Evolutionary conservation across 1,140 invertebrate genomes (phyloP).

Genomic region (Trachelipus rathkii): DNA sequence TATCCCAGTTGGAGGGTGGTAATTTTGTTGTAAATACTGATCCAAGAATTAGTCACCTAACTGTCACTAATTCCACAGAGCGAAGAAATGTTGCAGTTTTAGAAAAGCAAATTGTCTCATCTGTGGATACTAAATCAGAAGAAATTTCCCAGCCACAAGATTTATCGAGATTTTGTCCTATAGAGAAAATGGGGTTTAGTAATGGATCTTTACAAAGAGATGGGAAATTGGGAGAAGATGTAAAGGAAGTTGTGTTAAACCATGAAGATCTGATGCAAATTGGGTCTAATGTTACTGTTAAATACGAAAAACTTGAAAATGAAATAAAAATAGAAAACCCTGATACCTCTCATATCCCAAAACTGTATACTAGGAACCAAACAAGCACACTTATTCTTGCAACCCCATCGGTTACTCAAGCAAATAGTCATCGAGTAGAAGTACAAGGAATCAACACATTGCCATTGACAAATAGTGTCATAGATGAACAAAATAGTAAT

Average conservation of each 20-base stretch:
- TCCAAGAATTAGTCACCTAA: background rate
- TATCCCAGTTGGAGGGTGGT: background rate
- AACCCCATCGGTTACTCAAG: background rate
- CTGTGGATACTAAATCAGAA: constrained; percentile 56
- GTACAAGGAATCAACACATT: background rate
- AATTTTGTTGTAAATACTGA: background rate
- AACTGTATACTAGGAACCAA: background rate
- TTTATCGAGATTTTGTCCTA: constrained; percentile 36
- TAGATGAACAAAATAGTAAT: background rate
- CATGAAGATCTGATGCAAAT: background rate
- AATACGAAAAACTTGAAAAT: constrained; percentile 3
- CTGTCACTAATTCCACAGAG: background rate
- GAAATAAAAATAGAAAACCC: background rate
- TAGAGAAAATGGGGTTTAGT: constrained; percentile 37
- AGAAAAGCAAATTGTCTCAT: background rate
- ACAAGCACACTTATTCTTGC: constrained; percentile 3
- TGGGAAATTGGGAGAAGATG: constrained; percentile 10
- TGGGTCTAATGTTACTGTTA: background rate
- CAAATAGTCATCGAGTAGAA: constrained; percentile 5
- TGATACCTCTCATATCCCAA: background rate
- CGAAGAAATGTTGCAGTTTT: background rate
- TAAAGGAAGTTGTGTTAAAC: constrained; percentile 16
- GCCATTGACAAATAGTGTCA: background rate
- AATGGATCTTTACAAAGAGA: constrained; percentile 16
- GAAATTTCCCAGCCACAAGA: constrained; percentile 35